Conservation (phyloP, 2,888 invertebrate genomes). For the Apeira syringaria region DNA sequence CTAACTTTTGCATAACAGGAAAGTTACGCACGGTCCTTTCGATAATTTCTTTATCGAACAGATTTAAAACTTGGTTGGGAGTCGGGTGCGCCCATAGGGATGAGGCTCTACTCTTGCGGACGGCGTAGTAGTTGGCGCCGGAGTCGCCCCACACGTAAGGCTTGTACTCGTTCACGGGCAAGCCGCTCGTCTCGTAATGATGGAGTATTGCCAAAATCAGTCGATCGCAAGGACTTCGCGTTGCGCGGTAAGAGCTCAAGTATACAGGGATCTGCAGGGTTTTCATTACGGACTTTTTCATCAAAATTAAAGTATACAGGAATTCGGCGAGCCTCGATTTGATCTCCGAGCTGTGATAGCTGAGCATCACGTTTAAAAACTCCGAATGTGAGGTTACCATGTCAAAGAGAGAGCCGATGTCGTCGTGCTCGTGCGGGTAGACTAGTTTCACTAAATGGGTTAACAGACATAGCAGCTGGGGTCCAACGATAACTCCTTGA, state of each 20-base stretch:
- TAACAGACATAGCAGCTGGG: conserved; percentile 81
- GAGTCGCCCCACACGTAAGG: conserved; percentile 94
- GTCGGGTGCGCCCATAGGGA: conserved; percentile 89
- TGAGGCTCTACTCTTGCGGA: conserved; percentile 78
- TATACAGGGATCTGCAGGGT: conserved; percentile 89
- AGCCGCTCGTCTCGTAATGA: conserved; percentile 87
- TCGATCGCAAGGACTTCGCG: conserved; percentile 87
- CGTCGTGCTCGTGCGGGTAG: conserved; percentile 72
- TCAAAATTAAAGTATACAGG: conserved; percentile 84
- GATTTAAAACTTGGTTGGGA: conserved; percentile 88
- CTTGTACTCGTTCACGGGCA: conserved; percentile 86
- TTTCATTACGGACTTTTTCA: conserved; percentile 86
- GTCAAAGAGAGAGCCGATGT: conserved; percentile 85
- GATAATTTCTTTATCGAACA: conserved; percentile 86
- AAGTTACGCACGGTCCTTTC: conserved; percentile 87
- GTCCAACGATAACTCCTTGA: conserved; percentile 57
- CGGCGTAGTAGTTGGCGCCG: conserved; percentile 90
- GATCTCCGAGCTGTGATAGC: conserved; percentile 68
- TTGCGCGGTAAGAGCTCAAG: conserved; percentile 91
- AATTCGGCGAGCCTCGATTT: conserved; percentile 86
- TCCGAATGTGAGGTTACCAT: conserved; percentile 91
- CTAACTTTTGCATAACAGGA: conserved; percentile 85
- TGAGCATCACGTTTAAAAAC: conserved; percentile 88
- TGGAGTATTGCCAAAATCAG: conserved; percentile 86
- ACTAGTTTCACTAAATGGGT: conserved; percentile 82